Evolutionary conservation across 2,113 vertebrate species (phyloP).

Genomic region (Ibidorhyncha struthersii): DNA sequence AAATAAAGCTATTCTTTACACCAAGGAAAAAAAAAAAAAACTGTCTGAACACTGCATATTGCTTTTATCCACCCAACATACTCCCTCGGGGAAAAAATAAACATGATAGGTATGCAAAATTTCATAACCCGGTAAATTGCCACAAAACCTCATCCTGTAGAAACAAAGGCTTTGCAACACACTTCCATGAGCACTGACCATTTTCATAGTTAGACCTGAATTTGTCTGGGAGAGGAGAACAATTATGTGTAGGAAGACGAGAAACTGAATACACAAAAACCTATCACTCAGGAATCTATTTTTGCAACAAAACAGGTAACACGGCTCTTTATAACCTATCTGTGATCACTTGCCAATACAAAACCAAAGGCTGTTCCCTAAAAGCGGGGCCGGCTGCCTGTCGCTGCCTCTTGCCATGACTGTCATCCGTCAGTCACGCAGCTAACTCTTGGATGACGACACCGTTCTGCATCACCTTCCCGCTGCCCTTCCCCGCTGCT

Average conservation of each 20-base stretch:
- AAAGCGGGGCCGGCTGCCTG: neutral
- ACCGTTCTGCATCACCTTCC: neutral
- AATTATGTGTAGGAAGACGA: neutral
- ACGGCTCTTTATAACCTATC: fast-evolving
- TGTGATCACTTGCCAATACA: neutral
- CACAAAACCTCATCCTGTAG: neutral
- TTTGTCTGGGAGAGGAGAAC: neutral
- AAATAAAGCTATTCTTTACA: neutral
- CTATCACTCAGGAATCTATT: neutral
- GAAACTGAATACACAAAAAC: neutral
- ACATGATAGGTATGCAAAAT: neutral
- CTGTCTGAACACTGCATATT: neutral
- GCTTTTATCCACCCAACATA: neutral
- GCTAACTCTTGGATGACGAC: fast-evolving
- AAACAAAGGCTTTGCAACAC: neutral
- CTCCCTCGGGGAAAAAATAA: neutral
- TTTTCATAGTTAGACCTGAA: neutral
- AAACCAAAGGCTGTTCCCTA: neutral
- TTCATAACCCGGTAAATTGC: neutral
- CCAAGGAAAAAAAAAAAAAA: neutral
- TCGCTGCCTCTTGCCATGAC: neutral
- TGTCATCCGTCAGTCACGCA: neutral
- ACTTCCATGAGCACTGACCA: neutral
- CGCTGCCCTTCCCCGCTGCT: fast-evolving
- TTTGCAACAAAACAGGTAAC: neutral